phyloP scores from a whole-genome alignment of 2,888 invertebrate genomes.

The Hirtodrosophila histrioides region DNA sequence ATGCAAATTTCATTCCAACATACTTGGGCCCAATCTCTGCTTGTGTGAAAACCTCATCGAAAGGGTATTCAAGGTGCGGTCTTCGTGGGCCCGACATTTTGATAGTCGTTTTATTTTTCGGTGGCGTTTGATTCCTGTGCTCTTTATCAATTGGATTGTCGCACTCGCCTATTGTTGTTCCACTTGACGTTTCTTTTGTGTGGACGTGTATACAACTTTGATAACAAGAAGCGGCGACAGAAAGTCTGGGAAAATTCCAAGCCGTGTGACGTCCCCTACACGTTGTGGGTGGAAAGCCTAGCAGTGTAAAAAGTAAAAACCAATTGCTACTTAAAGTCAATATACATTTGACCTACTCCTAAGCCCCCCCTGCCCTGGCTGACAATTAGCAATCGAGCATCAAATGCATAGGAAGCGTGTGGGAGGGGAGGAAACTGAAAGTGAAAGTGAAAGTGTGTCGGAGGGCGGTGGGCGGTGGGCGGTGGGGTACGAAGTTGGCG shows the following conservation, averaged over 20 bases:
- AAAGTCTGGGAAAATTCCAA: conserved; percentile 5
- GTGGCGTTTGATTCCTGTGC: conserved; percentile 37
- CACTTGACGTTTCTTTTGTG: conserved; percentile 28
- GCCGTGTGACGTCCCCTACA: not conserved
- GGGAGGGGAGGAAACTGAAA: conserved; percentile 3
- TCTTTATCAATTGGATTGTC: conserved; percentile 37
- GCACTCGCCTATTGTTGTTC: conserved; percentile 32
- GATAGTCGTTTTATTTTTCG: not conserved
- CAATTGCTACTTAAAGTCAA: conserved; percentile 37
- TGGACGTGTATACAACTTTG: conserved; percentile 19
- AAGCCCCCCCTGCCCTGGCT: not conserved
- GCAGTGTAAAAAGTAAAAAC: conserved; percentile 25
- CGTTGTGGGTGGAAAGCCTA: conserved; percentile 19
- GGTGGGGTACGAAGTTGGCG: not conserved
- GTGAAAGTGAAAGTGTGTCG: conserved; percentile 4
- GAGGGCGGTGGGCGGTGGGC: too few relatives aligned
- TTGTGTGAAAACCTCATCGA: too few relatives aligned
- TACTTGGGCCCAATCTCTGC: too few relatives aligned
- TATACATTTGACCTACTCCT: conserved; percentile 19
- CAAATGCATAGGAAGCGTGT: conserved; percentile 44
- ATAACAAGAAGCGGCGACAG: conserved; percentile 29
- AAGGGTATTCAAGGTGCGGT: conserved; percentile 15
- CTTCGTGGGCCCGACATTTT: not conserved
- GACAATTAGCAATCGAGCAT: conserved; percentile 58
- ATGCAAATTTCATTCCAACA: too few relatives aligned